Evolutionary conservation across 2,888 invertebrate genomes (phyloP).

Genomic region (Stratiomys singularior): DNA sequence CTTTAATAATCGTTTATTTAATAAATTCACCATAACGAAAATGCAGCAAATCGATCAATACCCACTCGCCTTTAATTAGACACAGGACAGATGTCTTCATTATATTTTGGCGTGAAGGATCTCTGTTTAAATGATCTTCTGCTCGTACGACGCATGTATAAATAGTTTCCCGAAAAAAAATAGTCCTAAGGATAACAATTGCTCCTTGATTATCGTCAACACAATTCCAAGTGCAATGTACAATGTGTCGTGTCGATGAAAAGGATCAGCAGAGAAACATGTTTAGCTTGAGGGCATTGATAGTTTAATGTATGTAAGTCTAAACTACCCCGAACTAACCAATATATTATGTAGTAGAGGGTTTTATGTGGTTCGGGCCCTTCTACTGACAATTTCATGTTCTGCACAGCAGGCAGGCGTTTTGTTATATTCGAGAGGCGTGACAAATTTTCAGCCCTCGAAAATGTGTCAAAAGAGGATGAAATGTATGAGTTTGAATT

Average conservation of each 20-base stretch:
- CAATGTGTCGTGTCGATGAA: conserved; percentile 31
- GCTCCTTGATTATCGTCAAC: conserved; percentile 50
- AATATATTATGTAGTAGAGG: neutral
- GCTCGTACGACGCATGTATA: conserved; percentile 9
- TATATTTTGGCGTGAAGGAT: conserved; percentile 14
- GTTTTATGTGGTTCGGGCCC: conserved; percentile 1
- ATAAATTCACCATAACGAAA: conserved; percentile 34
- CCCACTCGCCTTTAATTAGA: conserved; percentile 47
- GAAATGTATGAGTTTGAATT: conserved; percentile 36
- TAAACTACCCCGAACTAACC: neutral
- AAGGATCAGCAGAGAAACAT: conserved; percentile 35
- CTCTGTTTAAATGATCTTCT: conserved; percentile 19
- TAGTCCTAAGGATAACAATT: conserved; percentile 47
- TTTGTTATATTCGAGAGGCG: conserved; percentile 41
- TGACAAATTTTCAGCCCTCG: conserved; percentile 45
- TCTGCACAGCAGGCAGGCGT: conserved; percentile 32
- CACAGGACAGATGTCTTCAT: conserved; percentile 50
- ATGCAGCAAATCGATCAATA: conserved; percentile 50
- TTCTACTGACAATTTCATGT: conserved; percentile 5
- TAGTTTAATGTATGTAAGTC: neutral
- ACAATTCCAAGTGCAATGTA: conserved; percentile 15
- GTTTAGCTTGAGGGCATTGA: conserved; percentile 30
- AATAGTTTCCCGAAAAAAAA: conserved; percentile 39
- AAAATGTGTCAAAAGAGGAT: conserved; percentile 39
- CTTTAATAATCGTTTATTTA: conserved; percentile 33